These are phyloP conservation scores for Connochaetes taurinus DNA, from an alignment of 2,113 vertebrate species.

Conservation along the genomic window DNA sequence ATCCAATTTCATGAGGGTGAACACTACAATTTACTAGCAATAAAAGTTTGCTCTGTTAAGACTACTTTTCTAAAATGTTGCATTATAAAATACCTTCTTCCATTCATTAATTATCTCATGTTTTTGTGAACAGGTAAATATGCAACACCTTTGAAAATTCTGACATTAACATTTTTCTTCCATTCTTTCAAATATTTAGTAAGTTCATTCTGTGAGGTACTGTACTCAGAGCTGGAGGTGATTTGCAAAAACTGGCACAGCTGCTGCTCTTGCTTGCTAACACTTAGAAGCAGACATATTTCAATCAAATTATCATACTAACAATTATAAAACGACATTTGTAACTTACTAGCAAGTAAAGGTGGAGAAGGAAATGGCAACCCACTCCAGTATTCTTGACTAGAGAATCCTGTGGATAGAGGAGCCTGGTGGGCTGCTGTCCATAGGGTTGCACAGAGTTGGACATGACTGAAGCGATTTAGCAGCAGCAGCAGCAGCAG, in stretches of 20 bases:
- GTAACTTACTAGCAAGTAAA: neutral
- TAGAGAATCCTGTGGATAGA: neutral
- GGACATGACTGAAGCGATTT: neutral
- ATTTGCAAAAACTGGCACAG: neutral
- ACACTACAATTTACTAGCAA: neutral
- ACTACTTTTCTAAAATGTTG: neutral
- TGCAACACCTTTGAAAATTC: conserved; percentile 3
- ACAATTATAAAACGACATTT: neutral
- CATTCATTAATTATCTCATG: neutral
- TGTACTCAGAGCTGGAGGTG: neutral
- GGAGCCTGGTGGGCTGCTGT: neutral
- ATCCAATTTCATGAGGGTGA: neutral
- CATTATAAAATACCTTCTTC: neutral
- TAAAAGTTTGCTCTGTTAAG: neutral
- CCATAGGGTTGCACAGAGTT: neutral
- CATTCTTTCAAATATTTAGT: neutral
- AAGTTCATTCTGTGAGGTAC: neutral
- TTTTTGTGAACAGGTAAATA: neutral
- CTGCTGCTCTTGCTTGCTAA: neutral
- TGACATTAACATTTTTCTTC: neutral
- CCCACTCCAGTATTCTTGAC: neutral
- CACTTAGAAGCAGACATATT: neutral
- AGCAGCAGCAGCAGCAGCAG: neutral
- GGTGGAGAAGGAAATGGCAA: neutral
- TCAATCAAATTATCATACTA: neutral